These are phyloP conservation scores for Gymnorhina tibicen DNA, from an alignment of 2,113 vertebrate species.

Conservation along the genomic window DNA sequence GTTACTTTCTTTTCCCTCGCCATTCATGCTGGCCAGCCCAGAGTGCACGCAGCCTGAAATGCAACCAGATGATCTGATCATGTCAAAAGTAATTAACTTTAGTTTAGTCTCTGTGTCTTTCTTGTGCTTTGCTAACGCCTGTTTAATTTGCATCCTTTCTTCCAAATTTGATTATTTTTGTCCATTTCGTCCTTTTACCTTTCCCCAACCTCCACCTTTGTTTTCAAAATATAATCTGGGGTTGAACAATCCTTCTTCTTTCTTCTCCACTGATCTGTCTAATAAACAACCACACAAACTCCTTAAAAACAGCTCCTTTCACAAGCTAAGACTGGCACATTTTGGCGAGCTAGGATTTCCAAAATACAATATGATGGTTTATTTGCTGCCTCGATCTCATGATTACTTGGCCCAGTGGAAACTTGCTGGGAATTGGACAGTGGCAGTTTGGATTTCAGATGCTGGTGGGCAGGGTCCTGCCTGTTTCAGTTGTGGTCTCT, in stretches of 20 bases:
- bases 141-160: conserved; percentile 43
- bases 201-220: not conserved
- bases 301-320: not conserved
- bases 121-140: not conserved
- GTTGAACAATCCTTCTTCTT: not conserved
- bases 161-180: not conserved
- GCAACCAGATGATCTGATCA: conserved; percentile 56
- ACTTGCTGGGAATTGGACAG: not conserved
- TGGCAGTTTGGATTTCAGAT: not conserved
- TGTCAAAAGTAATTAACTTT: conserved; percentile 72
- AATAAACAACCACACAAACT: not conserved
- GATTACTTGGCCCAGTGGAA: not conserved
- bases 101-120: conserved; percentile 19
- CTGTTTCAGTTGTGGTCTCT: not conserved
- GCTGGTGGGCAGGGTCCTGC: not conserved
- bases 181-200: not conserved
- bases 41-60: conserved; percentile 2
- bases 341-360: not conserved
- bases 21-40: conserved; percentile 1
- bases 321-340: not conserved
- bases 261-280: not conserved
- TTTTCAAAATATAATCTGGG: not conserved
- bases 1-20: conserved; percentile 57
- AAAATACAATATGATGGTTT: not conserved
- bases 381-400: not conserved